These are phyloP conservation scores for Stictocephala bisonia DNA, from an alignment of 2,888 invertebrate genomes.

Conservation along the genomic window DNA sequence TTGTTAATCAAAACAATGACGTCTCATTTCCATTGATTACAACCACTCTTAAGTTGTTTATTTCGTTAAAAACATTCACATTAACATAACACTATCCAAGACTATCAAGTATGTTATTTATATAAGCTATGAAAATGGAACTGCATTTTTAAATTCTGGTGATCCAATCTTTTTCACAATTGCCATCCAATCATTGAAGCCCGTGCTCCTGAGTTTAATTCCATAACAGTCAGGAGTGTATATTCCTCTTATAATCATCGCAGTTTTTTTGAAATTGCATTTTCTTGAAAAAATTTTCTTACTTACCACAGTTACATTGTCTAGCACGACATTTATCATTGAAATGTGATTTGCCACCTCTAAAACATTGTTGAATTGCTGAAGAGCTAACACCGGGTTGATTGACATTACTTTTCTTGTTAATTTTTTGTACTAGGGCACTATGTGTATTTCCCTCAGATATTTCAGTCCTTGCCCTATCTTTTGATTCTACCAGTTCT, in stretches of 20 bases:
- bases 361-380: too few species aligned
- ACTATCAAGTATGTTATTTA: not conserved
- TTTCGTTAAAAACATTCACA: not conserved
- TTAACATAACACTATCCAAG: not conserved
- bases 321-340: not conserved
- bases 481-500: not conserved
- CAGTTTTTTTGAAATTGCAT: not conserved
- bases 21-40: slow-evolving; percentile 3
- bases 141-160: not conserved
- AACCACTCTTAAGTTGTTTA: not conserved
- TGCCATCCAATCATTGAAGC: not conserved
- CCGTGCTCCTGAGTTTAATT: not conserved
- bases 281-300: not conserved
- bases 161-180: not conserved
- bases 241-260: not conserved
- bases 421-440: not conserved
- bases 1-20: slow-evolving; percentile 2
- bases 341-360: not conserved
- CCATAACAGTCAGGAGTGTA: not conserved
- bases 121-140: slow-evolving; percentile 7
- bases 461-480: not conserved
- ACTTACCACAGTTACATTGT: not conserved
- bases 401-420: not conserved
- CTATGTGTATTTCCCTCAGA: too few species aligned
- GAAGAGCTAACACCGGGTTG: too few species aligned